Conservation (phyloP, 2,888 invertebrate species). For the Oegoconia quadripuncta region DNA sequence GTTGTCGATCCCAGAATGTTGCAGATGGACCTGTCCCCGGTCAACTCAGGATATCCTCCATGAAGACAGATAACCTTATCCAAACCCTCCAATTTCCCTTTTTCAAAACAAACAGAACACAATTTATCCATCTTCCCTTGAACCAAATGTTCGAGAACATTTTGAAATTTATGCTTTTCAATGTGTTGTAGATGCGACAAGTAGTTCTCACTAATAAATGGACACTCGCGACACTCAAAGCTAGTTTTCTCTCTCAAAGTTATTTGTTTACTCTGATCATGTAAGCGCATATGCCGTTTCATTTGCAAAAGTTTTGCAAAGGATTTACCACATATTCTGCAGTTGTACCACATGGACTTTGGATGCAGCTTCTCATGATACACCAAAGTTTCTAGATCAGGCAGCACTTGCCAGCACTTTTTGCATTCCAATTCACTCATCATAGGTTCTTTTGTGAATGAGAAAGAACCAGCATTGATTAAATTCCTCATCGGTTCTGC, state of each 20-base stretch:
- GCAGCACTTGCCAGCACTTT: slow-evolving; percentile 57
- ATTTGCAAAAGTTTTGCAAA: slow-evolving; percentile 49
- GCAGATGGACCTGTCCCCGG: slow-evolving; percentile 47
- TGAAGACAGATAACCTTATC: slow-evolving; percentile 48
- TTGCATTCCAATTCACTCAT: slow-evolving; percentile 53
- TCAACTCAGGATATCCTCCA: slow-evolving; percentile 56
- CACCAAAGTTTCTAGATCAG: slow-evolving; percentile 43
- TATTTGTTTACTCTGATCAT: slow-evolving; percentile 18
- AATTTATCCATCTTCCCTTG: slow-evolving; percentile 46
- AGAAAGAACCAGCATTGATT: slow-evolving; percentile 38
- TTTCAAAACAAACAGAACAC: slow-evolving; percentile 54
- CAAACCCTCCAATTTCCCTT: slow-evolving; percentile 35
- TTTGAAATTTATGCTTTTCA: slow-evolving; percentile 65
- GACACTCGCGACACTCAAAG: slow-evolving; percentile 53
- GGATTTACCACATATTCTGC: slow-evolving; percentile 57
- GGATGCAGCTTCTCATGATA: slow-evolving; percentile 61
- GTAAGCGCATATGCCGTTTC: slow-evolving; percentile 44
- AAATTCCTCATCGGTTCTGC: slow-evolving; percentile 59
- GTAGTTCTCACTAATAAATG: slow-evolving; percentile 30
- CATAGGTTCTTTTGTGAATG: slow-evolving; percentile 23
- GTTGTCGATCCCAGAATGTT: slow-evolving; percentile 48
- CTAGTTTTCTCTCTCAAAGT: slow-evolving; percentile 10
- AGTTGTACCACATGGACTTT: slow-evolving; percentile 61
- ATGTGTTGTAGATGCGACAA: slow-evolving; percentile 52
- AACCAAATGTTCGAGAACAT: slow-evolving; percentile 46